Evolutionary conservation across 2,113 vertebrate genomes (phyloP).

Genomic region (Pterocles burchelli): DNA sequence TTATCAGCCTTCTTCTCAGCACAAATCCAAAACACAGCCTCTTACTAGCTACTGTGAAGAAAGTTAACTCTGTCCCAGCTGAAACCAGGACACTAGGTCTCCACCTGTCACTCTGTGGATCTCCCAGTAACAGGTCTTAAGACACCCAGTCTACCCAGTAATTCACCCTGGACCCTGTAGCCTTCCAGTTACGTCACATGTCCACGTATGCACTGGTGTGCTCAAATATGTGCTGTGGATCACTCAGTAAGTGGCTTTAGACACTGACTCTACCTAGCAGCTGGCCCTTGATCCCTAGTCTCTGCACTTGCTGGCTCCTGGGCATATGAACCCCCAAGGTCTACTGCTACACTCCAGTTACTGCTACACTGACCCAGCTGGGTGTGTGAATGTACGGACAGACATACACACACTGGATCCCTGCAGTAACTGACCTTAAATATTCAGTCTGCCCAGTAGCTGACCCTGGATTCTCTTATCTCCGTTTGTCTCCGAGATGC

Average conservation of each 20-base stretch:
- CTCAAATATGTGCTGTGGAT: background rate
- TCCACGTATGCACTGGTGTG: accelerated
- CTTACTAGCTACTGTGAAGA: no score
- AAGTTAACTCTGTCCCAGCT: no score
- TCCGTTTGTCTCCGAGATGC: background rate
- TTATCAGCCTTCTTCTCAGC: no score
- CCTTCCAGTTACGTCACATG: background rate
- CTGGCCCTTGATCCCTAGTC: background rate
- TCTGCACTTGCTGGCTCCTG: background rate
- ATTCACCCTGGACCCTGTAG: background rate
- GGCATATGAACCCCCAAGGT: background rate
- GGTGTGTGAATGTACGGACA: accelerated
- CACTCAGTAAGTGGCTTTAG: background rate
- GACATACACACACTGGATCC: background rate
- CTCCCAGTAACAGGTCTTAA: background rate
- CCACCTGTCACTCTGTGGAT: accelerated
- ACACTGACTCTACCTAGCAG: accelerated
- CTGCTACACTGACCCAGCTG: background rate
- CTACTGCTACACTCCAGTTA: background rate
- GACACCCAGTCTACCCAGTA: background rate
- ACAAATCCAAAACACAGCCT: no score
- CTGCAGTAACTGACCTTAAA: background rate
- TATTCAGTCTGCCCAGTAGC: background rate
- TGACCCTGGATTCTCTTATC: background rate
- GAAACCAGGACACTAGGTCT: background rate